phyloP scores from a whole-genome alignment of 2,888 invertebrate genomes.

The Drosophila nr. fundita region DNA sequence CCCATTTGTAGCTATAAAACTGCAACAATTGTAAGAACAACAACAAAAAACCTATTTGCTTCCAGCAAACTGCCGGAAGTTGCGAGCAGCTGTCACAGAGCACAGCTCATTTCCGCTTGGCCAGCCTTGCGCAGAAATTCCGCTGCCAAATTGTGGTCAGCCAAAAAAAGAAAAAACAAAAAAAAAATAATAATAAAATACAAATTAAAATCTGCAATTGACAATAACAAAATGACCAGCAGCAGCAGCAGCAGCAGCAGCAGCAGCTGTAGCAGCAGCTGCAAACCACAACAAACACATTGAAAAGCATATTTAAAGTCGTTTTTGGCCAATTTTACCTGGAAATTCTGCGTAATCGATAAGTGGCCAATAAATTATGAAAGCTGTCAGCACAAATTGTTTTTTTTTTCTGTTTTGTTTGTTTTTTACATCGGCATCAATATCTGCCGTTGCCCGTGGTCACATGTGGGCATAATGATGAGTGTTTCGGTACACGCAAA shows the following conservation, averaged over 20 bases:
- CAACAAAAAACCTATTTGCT: conserved; percentile 29
- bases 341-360: conserved; percentile 60
- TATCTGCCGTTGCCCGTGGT: conserved; percentile 31
- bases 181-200: background rate
- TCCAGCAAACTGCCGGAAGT: conserved; percentile 55
- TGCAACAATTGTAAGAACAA: conserved; percentile 67
- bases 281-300: conserved; percentile 1
- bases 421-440: conserved; percentile 9
- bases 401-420: conserved; percentile 22
- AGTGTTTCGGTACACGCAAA: conserved; percentile 30
- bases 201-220: background rate
- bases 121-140: conserved; percentile 40
- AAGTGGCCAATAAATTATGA: conserved; percentile 77
- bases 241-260: background rate
- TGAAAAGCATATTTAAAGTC: conserved; percentile 54
- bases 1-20: conserved; percentile 71
- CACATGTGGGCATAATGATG: conserved; percentile 58
- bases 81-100: conserved; percentile 44
- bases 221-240: background rate
- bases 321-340: conserved; percentile 23
- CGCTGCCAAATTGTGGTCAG: conserved; percentile 38
- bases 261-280: background rate
- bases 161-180: background rate
- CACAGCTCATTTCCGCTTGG: conserved; percentile 70
- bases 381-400: conserved; percentile 68